Evolutionary conservation across 2,797 vertebrate genomes (phyloP), one percentile per base, ranked within the genome.

Genomic region (Lagorchestes hirsutus): DNA sequence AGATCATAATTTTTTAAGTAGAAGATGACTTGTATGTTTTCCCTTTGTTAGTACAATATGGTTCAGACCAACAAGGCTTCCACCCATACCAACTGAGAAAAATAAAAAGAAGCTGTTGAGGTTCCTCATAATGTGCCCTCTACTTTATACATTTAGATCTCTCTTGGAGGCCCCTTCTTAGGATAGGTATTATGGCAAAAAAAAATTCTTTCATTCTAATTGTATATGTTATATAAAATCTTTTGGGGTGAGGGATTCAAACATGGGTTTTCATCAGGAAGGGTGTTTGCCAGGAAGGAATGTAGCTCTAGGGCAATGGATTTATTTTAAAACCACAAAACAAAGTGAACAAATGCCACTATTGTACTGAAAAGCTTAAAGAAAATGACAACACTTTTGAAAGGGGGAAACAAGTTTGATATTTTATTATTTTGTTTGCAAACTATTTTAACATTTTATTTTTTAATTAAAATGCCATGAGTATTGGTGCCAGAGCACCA

Each of bases 141-240:
- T 94, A 99, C 99, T 99, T 99, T 98, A 99, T 99, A 96, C 99
- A 99, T 91, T 98, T 99, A 93, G 98, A 99, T 98, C 98, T 99
- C 55, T 98, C 97, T 93, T 99, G 99, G 99, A 99, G 99, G 97
- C 99, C 99, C 87, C 97, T 99, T 31, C 96, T 99, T 96, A 99
- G 97, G 99, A 99, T 99, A 99, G 93, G 54, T 58, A 92, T 52
- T 6, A 50, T 57, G 52, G 58, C 0, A 29, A 29, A 16, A 87
- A n/a, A 82, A 46, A 87, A 40, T 24, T 40, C 74, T 87, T 87
- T n/a, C 46, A 87, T 40, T 4, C 9, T 82, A 82, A 82, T 46
- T 82, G 9, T 58, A 58, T 58, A 58, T 29, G 3, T 29, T 58
- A 28, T 58, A 58, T 58, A 29, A 58, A 29, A 58, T 58, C 6